Evolutionary conservation across 2,888 invertebrate species (phyloP).

Genomic region (Ophion costatus): DNA sequence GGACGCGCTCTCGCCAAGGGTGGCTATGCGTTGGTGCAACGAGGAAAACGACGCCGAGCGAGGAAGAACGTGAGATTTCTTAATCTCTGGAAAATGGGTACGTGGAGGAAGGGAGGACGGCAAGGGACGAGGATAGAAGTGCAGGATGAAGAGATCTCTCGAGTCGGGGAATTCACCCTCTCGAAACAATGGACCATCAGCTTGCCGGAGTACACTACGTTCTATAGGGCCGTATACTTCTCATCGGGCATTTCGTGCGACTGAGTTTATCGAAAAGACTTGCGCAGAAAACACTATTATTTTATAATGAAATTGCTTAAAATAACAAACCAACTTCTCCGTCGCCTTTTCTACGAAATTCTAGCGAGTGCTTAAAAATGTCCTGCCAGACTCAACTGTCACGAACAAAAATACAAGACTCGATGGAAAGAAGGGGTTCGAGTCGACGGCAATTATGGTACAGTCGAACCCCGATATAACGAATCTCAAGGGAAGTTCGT

Average conservation of each 20-base stretch:
- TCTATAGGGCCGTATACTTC: slow-evolving; percentile 36
- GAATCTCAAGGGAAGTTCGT: too few relatives aligned
- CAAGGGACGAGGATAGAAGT: slow-evolving; percentile 50
- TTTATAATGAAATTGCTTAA: not conserved
- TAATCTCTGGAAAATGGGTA: slow-evolving; percentile 64
- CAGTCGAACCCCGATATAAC: too few relatives aligned
- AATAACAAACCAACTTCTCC: not conserved
- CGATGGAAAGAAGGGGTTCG: not conserved
- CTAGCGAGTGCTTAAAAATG: not conserved
- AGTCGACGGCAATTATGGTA: too few relatives aligned
- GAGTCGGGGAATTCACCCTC: slow-evolving; percentile 63
- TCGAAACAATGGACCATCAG: slow-evolving; percentile 65
- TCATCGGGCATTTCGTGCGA: slow-evolving; percentile 1
- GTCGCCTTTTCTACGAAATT: not conserved
- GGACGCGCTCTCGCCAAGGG: slow-evolving; percentile 19
- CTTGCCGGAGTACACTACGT: slow-evolving; percentile 42
- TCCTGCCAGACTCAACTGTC: not conserved
- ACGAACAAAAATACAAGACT: not conserved
- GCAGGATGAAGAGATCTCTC: slow-evolving; percentile 59
- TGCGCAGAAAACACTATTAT: not conserved
- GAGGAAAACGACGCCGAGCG: slow-evolving; percentile 41
- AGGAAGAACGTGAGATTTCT: slow-evolving; percentile 65
- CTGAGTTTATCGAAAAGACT: not conserved
- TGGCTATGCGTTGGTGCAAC: slow-evolving; percentile 15
- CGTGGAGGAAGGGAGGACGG: slow-evolving; percentile 23